Percentiles rank a stretch among this genome's conserved stretches.
Evolutionary conservation across 2,797 vertebrate genomes (phyloP).

Genomic region (Podarcis lilfordi): DNA sequence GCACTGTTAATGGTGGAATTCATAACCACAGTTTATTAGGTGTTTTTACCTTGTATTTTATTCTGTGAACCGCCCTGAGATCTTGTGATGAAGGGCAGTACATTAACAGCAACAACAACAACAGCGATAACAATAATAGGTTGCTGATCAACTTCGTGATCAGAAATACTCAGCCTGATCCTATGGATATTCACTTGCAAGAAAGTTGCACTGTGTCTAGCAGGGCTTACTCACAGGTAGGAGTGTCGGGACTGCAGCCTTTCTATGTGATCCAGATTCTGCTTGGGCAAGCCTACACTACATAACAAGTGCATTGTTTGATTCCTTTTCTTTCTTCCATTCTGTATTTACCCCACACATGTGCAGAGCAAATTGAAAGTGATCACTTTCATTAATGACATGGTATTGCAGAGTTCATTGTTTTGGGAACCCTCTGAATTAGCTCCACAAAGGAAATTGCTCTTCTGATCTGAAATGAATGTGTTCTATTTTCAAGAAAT

Average conservation of each 20-base stretch:
- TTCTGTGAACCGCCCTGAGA: no score
- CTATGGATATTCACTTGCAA: background rate
- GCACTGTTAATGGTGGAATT: background rate
- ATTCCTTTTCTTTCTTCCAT: background rate
- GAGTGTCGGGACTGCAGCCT: background rate
- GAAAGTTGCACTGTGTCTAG: background rate
- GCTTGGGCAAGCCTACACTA: background rate
- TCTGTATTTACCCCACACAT: background rate
- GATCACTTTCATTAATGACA: conserved; percentile 37
- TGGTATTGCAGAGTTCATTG: conserved; percentile 29
- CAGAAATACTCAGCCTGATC: background rate
- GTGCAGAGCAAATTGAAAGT: conserved; percentile 47
- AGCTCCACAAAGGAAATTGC: conserved; percentile 38
- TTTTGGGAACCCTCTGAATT: conserved; percentile 44
- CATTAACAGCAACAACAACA: background rate
- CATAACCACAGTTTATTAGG: background rate
- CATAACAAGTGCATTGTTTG: background rate
- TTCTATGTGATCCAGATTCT: background rate
- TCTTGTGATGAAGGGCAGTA: no score
- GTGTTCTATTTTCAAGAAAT: conserved; percentile 13
- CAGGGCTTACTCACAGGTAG: background rate
- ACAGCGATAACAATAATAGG: background rate
- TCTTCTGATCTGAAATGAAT: conserved; percentile 38
- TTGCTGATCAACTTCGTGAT: background rate
- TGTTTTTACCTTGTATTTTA: no score